phyloP scores from a whole-genome alignment of 2,113 vertebrate species.

The Misgurnus anguillicaudatus region DNA sequence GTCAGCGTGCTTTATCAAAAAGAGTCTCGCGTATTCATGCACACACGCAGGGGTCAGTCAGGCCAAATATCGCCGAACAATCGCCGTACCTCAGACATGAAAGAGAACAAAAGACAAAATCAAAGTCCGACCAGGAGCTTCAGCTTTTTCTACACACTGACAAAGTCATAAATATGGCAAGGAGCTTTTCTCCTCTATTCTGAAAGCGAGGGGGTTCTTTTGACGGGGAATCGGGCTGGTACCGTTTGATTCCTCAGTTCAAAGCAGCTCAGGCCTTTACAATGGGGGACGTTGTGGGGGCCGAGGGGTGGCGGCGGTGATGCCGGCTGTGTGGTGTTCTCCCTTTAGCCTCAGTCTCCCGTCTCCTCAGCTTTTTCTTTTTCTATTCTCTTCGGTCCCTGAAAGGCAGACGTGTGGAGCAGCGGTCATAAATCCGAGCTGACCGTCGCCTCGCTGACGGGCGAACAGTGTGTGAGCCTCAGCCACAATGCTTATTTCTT shows the following conservation, averaged over 20 bases:
- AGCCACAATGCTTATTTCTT: constrained; percentile 58
- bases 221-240: constrained; percentile 84
- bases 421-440: constrained; percentile 76
- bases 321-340: constrained; percentile 80
- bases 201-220: constrained; percentile 77
- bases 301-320: constrained; percentile 21
- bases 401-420: constrained; percentile 69
- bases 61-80: constrained; percentile 70
- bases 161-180: constrained; percentile 71
- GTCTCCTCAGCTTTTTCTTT: constrained; percentile 49
- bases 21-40: constrained; percentile 66
- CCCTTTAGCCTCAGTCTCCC: constrained; percentile 58
- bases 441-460: constrained; percentile 67
- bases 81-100: constrained; percentile 58
- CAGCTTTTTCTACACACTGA: constrained; percentile 67
- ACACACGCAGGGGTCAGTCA: constrained; percentile 82
- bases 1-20: not conserved
- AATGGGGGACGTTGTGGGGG: constrained; percentile 65
- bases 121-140: constrained; percentile 78
- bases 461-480: constrained; percentile 53
- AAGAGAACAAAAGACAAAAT: constrained; percentile 61
- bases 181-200: constrained; percentile 79
- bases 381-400: constrained; percentile 58
- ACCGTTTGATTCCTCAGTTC: constrained; percentile 85
- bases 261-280: constrained; percentile 78